These are phyloP conservation scores for Pseudomyrmex flavicornis DNA, from an alignment of 1,140 invertebrate genomes.

Conservation along the genomic window DNA sequence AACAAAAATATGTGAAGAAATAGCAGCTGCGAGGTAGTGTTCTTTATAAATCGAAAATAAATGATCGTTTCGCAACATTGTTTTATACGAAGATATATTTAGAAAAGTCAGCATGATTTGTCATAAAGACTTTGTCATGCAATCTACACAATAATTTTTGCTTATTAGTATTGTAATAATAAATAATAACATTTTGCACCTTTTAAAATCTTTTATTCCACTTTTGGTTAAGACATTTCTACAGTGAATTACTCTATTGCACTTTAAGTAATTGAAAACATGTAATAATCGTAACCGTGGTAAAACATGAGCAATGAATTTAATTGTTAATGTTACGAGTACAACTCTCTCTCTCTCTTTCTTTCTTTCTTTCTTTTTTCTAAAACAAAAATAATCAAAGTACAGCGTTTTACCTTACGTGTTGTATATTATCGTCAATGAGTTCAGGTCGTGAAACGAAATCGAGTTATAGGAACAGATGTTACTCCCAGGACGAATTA, in stretches of 20 bases:
- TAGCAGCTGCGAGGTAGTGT: neutral
- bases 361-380: too few relatives aligned
- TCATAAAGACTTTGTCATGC: too few relatives aligned
- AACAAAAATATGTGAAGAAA: neutral
- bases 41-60: neutral
- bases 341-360: neutral
- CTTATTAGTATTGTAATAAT: constrained; percentile 25
- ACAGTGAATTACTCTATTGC: neutral
- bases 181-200: constrained; percentile 15
- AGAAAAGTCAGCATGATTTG: too few relatives aligned
- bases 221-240: neutral
- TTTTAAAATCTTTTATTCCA: neutral
- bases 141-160: neutral
- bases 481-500: neutral
- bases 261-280: neutral
- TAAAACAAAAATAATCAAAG: neutral
- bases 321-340: neutral
- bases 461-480: constrained; percentile 3
- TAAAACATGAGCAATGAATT: neutral
- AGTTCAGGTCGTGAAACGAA: neutral
- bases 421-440: neutral
- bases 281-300: too few relatives aligned
- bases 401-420: neutral
- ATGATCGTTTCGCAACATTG: neutral
- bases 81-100: too few relatives aligned